A percentile compares a stretch with the other conserved stretches of the same genome.
phyloP scores from a whole-genome alignment of 1,140 invertebrate species.

The Brachionus paranguensis region DNA sequence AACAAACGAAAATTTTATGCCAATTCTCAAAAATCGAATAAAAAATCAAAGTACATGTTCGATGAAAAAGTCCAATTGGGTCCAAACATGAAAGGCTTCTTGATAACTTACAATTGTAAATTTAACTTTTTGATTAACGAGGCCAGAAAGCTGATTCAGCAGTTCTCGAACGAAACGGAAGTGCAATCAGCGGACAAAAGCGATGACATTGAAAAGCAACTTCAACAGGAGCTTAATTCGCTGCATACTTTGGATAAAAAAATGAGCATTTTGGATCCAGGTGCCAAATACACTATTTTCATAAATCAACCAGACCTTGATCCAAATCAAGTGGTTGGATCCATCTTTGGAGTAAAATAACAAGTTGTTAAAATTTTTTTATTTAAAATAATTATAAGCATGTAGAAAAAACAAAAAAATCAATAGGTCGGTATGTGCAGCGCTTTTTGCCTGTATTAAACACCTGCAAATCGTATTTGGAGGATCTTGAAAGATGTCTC shows the following conservation, averaged over 20 bases:
- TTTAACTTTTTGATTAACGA: conserved; percentile 35
- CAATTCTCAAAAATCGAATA: background rate
- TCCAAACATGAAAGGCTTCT: background rate
- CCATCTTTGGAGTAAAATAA: conserved; percentile 14
- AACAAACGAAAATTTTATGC: conserved; percentile 9
- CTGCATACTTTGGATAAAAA: background rate
- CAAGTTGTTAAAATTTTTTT: background rate
- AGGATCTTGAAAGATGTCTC: background rate
- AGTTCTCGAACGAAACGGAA: background rate
- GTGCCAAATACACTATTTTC: conserved; percentile 35
- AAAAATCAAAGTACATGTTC: conserved; percentile 27
- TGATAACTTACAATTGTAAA: conserved; percentile 39
- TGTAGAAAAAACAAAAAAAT: conserved; percentile 20
- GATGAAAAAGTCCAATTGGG: conserved; percentile 3
- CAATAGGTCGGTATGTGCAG: conserved; percentile 22
- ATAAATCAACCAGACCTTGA: background rate
- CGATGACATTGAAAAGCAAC: conserved; percentile 20
- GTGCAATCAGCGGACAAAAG: background rate
- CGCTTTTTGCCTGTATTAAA: conserved; percentile 17
- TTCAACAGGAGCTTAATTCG: background rate
- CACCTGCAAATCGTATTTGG: conserved; percentile 16
- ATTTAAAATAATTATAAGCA: background rate
- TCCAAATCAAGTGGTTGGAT: background rate
- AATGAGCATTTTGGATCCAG: conserved; percentile 14
- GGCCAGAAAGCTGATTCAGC: conserved; percentile 9